Evolutionary conservation across 2,113 vertebrate species (phyloP), one percentile per base, ranked within the genome.

Genomic region (Rhipidura dahli): DNA sequence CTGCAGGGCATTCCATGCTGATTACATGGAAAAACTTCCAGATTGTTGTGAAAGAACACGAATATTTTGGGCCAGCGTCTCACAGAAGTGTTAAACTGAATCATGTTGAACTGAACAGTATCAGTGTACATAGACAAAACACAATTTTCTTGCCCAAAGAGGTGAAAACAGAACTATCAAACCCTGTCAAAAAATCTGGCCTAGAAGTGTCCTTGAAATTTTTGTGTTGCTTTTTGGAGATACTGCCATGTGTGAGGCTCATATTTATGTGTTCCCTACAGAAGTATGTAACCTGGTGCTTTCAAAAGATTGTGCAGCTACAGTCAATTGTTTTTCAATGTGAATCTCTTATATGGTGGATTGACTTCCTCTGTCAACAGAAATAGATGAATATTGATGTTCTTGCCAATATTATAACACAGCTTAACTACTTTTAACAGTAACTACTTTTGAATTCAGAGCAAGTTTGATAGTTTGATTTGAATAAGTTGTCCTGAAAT

Each of bases 251-350:
- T 31, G 16, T 59, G 50, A 57, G 6, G 9, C 12, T 91, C 33
- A 26, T 64, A 54, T 57, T 75, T 54, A 33, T 54, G 7, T 61
- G 82, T 95, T 78, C 15, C 30, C 7, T 49, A 17, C 10, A 20
- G 20, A 70, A 44, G 11, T 42, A 51, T 44, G 20, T 72, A 50
- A 11, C 22, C 45, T 27, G 22, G 5, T 83, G 30, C 37, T 87
- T 94, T 71, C 37, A 73, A 77, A 81, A 66, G 9, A 80, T 6
- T 24, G 10, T 57, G 33, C 10, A 65, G 15, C 30, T 51, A 66
- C 24, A 92, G 56, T 87, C 53, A 69, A 73, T 96, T 75, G 59
- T 89, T 86, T 97, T 94, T 83, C 64, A 83, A 59, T 87, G 65
- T 93, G 80, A 96, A 81, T 84, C 42, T 93, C 28, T 86, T 83